Evolutionary conservation across 2,113 vertebrate genomes (phyloP), one percentile per base, ranked within the genome.

Genomic region (Calyptomena viridis): DNA sequence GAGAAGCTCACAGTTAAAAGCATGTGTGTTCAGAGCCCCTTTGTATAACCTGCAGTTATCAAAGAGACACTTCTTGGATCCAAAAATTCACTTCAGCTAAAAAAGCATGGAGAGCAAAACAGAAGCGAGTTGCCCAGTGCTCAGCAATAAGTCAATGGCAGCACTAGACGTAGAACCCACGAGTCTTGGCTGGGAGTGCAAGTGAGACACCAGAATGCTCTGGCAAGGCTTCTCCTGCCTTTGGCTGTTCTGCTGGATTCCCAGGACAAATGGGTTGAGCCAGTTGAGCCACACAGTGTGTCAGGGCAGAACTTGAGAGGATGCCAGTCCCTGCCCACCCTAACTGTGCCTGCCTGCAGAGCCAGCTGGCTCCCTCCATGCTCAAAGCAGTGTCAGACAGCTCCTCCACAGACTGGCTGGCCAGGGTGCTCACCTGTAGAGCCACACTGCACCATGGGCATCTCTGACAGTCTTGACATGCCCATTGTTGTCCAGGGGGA

Each of bases 151-250:
- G 68, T 19, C 83, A 86, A 31, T 35, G 74, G 60, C 86, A 71
- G 55, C 1, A 4, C 25, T 66, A 93, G 90, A 33, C 14, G 1
- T 11, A 82, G 74, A 86, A 28, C 75, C 33, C 64, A 73, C 58
- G 69, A 12, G 0, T 12, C 66, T 39, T 93, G 94, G 92, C 95
- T 74, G 49, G 89, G 74, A 62, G 28, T 2, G 2, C 49, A 6
- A 85, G 62, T 0, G 2, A 94, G 85, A 53, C 88, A 94, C 75
- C 88, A 77, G 64, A 7, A 3, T 4, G 59, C 35, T 90, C 85
- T 95, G 94, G 93, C 93, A 84, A 72, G 56, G 56, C 35, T 93
- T 75, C 60, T 56, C 83, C 91, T 93, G 93, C 86, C 86, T 92
- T 94, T 93, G 94, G 96, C 91, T 92, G 63, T 19, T 33, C 63